phyloP scores from a whole-genome alignment of 30 jellyfish, hydroid and myxozoan genomes.

The Calvadosia cruxmelitensis region DNA sequence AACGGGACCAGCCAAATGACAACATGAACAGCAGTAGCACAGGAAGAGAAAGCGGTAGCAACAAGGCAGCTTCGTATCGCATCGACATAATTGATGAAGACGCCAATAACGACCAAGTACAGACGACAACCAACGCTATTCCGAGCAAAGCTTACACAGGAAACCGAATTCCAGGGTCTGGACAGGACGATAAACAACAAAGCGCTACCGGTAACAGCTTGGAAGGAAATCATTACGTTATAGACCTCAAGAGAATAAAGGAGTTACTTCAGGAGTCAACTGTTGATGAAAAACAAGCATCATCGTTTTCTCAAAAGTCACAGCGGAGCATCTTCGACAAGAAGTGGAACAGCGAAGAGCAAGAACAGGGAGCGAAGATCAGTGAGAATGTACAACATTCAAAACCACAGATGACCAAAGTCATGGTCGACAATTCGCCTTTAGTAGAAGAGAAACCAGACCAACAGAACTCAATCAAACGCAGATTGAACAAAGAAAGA shows the following conservation, averaged over 20 bases:
- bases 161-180: no score
- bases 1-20: no score
- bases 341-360: neutral
- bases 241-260: no score
- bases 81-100: no score
- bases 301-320: neutral
- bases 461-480: neutral
- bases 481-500: neutral
- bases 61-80: no score
- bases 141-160: no score
- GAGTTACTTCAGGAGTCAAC: neutral
- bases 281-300: neutral
- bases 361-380: neutral
- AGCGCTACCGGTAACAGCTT: no score
- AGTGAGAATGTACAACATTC: neutral
- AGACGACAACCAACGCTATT: no score
- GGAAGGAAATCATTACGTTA: neutral
- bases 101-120: no score
- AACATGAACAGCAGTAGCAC: no score
- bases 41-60: no score
- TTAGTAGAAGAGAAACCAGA: neutral
- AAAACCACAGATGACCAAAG: neutral
- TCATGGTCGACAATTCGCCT: neutral
- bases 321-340: neutral
- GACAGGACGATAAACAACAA: no score